A percentile compares a stretch with the other conserved stretches of the same genome.
Evolutionary conservation across 92 coral and sea anemone species (phyloP).

Genomic region (Phenganax stokvisi): DNA sequence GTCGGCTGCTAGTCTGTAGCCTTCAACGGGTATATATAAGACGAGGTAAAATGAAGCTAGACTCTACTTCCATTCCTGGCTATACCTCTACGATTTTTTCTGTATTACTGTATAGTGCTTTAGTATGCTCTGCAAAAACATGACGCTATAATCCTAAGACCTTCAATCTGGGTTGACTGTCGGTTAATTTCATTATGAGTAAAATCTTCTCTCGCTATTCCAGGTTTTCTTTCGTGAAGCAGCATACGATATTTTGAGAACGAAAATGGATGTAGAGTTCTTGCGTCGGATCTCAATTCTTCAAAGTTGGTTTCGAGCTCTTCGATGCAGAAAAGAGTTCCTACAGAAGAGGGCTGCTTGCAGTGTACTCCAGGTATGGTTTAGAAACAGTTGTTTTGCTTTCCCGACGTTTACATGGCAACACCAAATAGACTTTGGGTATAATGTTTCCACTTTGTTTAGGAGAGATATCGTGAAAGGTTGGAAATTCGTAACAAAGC

Average conservation of each 20-base stretch:
- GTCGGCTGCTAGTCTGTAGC: too few relatives aligned
- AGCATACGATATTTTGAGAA: conserved; percentile 68
- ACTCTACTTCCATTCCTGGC: too few relatives aligned
- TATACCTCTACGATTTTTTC: too few relatives aligned
- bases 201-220: background rate
- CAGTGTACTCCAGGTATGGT: conserved; percentile 62
- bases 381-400: background rate
- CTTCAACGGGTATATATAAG: too few relatives aligned
- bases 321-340: conserved; percentile 68
- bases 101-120: too few relatives aligned
- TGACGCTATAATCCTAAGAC: too few relatives aligned
- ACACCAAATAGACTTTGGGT: background rate
- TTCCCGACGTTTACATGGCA: background rate
- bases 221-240: conserved; percentile 92
- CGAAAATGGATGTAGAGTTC: conserved; percentile 66
- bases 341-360: conserved; percentile 81
- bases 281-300: conserved; percentile 63
- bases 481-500: conserved; percentile 61
- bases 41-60: too few relatives aligned
- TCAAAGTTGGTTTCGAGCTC: conserved; percentile 85
- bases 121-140: too few relatives aligned
- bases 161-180: background rate
- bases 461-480: conserved; percentile 76
- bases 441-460: background rate
- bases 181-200: background rate